Percentiles rank a stretch among this genome's conserved stretches.
Evolutionary conservation across 1,140 invertebrate species (phyloP).

Genomic region (Bombus waltoni): DNA sequence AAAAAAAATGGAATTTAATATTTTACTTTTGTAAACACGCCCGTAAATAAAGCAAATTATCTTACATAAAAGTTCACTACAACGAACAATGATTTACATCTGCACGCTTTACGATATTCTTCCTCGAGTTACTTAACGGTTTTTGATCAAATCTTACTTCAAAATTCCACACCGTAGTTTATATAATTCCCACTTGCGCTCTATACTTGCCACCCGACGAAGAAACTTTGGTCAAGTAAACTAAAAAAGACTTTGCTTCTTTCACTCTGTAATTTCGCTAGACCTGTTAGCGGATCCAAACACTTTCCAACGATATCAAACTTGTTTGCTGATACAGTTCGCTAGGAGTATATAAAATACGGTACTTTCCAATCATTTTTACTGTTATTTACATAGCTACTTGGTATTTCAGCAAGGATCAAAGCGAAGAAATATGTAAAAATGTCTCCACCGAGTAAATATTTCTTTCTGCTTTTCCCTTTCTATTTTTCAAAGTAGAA

Average conservation of each 20-base stretch:
- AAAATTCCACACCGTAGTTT: neutral
- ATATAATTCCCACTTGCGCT: neutral
- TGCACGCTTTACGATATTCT: neutral
- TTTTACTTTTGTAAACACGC: neutral
- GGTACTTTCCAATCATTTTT: neutral
- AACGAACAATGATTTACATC: neutral
- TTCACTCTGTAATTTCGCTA: neutral
- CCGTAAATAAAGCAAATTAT: neutral
- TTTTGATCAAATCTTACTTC: neutral
- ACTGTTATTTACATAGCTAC: neutral
- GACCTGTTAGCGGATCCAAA: neutral
- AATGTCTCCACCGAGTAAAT: too few relatives aligned
- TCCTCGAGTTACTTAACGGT: neutral
- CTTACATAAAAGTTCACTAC: neutral
- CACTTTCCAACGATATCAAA: neutral
- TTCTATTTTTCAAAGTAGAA: slow-evolving; percentile 37
- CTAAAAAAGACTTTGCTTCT: neutral
- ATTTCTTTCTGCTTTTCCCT: neutral
- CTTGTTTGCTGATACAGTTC: neutral
- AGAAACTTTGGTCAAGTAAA: neutral
- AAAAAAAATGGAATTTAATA: neutral
- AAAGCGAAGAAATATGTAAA: too few relatives aligned
- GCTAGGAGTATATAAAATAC: neutral
- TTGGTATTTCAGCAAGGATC: too few relatives aligned
- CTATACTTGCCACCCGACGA: neutral